Evolutionary conservation across 1,140 invertebrate species (phyloP).

Genomic region (Calephelis nemesis): DNA sequence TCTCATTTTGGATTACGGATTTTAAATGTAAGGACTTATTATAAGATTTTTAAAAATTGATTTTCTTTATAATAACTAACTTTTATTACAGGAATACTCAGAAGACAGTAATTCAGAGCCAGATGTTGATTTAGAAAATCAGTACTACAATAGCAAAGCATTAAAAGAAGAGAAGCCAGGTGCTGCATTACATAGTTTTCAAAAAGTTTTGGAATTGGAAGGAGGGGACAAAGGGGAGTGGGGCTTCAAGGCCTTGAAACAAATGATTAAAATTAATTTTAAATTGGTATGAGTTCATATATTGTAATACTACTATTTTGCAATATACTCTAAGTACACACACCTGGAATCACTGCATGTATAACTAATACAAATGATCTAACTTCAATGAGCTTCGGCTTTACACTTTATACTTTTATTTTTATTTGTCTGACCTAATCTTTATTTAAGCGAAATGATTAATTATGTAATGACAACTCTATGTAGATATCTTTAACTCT

Average conservation of each 20-base stretch:
- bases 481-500: too few relatives aligned
- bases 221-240: conserved; percentile 99
- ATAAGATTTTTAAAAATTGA: too few relatives aligned
- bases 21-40: too few relatives aligned
- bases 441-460: too few relatives aligned
- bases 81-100: conserved; percentile 89
- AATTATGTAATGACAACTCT: too few relatives aligned
- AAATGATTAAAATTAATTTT: conserved; percentile 99
- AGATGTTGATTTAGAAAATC: conserved; percentile 99
- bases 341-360: too few relatives aligned
- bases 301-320: conserved; percentile 18
- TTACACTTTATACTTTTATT: too few relatives aligned
- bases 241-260: conserved; percentile 99
- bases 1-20: too few relatives aligned
- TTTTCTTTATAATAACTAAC: neutral
- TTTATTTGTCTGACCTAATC: too few relatives aligned
- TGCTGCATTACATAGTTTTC: conserved; percentile 95
- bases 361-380: neutral
- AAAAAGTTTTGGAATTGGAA: conserved; percentile 97
- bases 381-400: too few relatives aligned
- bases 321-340: neutral
- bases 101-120: conserved; percentile 98
- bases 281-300: conserved; percentile 87
- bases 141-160: conserved; percentile 99
- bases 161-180: conserved; percentile 98